These are phyloP conservation scores for Ardeotis arabs DNA, from an alignment of 2,113 vertebrate genomes.

Conservation along the genomic window DNA sequence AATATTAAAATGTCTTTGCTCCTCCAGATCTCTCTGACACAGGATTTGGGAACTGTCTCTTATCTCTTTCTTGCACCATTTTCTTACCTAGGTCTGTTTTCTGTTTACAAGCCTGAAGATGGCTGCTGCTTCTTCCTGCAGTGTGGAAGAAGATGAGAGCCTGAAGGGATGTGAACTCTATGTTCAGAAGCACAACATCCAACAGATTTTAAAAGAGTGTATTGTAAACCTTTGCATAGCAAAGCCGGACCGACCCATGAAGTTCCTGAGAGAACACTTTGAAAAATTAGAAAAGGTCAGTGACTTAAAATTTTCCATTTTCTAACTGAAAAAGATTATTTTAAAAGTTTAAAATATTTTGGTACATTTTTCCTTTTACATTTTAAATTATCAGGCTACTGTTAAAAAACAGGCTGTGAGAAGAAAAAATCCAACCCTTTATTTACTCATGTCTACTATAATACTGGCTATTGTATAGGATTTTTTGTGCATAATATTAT, in stretches of 20 bases:
- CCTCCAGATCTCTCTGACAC: background rate
- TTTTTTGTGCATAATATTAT: background rate
- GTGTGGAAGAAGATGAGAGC: conserved; percentile 90
- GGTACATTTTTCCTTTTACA: background rate
- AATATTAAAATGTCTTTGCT: background rate
- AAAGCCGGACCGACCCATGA: conserved; percentile 94
- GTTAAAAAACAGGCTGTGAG: background rate
- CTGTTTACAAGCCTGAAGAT: conserved; percentile 80
- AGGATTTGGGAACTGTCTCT: background rate
- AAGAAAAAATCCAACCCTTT: background rate
- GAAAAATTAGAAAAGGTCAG: conserved; percentile 97
- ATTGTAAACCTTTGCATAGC: conserved; percentile 94
- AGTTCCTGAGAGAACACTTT: conserved; percentile 95
- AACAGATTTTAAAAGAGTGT: conserved; percentile 95
- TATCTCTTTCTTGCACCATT: conserved; percentile 31
- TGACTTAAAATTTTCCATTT: background rate
- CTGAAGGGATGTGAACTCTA: conserved; percentile 94
- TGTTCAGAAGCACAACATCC: conserved; percentile 93
- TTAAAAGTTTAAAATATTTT: background rate
- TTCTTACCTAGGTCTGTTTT: conserved; percentile 51
- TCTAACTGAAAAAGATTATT: background rate
- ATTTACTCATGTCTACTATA: background rate
- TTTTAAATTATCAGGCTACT: background rate
- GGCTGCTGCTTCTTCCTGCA: conserved; percentile 87
- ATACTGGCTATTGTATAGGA: background rate